phyloP scores from a whole-genome alignment of 2,797 vertebrate genomes.

The Monodelphis domestica region DNA sequence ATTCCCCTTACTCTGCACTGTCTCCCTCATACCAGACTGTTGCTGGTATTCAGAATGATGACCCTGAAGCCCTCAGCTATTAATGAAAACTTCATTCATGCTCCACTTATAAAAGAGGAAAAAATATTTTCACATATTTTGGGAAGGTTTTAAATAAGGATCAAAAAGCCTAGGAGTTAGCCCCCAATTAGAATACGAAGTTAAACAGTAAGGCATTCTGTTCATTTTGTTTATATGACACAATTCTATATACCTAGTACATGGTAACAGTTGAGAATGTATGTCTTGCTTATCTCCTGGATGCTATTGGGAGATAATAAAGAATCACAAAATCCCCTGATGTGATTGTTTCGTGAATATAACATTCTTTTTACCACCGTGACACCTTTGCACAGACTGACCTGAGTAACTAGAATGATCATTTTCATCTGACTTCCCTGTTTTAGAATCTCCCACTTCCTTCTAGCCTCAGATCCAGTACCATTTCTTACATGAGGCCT shows the following conservation, averaged over 20 bases:
- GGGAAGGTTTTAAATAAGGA: conserved; percentile 26
- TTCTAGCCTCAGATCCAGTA: neutral
- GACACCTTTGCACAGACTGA: neutral
- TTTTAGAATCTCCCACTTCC: neutral
- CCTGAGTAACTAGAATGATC: neutral
- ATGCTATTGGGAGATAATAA: neutral
- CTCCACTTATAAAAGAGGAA: conserved; percentile 20
- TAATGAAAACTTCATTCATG: conserved; percentile 35
- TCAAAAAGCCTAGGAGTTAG: conserved; percentile 48
- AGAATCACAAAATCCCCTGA: neutral
- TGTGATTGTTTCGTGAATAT: neutral
- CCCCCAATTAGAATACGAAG: conserved; percentile 32
- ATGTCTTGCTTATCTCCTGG: neutral
- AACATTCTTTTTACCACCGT: neutral
- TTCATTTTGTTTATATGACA: conserved; percentile 22
- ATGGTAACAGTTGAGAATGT: conserved; percentile 23
- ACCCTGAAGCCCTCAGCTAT: neutral
- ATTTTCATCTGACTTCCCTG: neutral
- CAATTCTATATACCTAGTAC: conserved; percentile 21
- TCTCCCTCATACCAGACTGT: conserved; percentile 9
- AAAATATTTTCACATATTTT: conserved; percentile 24
- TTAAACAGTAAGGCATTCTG: neutral
- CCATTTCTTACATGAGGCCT: neutral
- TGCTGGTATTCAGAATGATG: neutral
- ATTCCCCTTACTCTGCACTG: neutral